Evolutionary conservation across 2,797 vertebrate species (phyloP).

Genomic region (Balearica regulorum): DNA sequence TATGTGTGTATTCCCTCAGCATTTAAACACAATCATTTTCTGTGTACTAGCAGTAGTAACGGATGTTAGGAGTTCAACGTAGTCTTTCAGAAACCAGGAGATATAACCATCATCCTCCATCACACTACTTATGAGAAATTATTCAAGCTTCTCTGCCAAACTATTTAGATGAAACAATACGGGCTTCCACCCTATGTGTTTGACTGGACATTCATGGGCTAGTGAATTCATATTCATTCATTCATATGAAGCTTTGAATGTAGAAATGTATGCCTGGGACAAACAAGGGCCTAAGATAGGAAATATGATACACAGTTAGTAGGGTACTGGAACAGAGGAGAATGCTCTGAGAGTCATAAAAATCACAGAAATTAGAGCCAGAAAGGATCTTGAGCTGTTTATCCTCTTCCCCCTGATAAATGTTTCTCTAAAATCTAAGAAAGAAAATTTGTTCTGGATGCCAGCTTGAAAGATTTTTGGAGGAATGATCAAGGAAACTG

Average conservation of each 20-base stretch:
- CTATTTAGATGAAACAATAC: background rate
- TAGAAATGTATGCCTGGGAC: background rate
- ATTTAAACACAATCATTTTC: background rate
- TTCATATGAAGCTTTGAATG: background rate
- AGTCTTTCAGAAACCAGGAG: background rate
- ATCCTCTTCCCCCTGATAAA: slow-evolving; percentile 6
- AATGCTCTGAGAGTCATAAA: background rate
- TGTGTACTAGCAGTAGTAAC: background rate
- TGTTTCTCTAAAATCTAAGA: background rate
- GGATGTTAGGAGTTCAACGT: background rate
- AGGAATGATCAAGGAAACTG: background rate
- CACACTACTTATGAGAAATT: background rate
- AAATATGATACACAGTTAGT: background rate
- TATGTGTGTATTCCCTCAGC: background rate
- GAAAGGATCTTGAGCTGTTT: background rate
- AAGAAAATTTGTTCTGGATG: slow-evolving; percentile 9
- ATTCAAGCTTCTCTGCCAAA: background rate
- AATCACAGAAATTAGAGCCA: background rate
- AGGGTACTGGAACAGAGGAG: background rate
- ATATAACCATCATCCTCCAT: background rate
- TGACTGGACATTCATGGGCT: background rate
- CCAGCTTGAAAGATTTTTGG: slow-evolving; percentile 5
- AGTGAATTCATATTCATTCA: background rate
- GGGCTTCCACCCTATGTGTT: background rate
- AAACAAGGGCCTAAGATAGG: background rate